A percentile compares a stretch with the other conserved stretches of the same genome.
These are phyloP conservation scores for Tupaia chinensis DNA, from an alignment of 2,113 vertebrate genomes.

Conservation along the genomic window DNA sequence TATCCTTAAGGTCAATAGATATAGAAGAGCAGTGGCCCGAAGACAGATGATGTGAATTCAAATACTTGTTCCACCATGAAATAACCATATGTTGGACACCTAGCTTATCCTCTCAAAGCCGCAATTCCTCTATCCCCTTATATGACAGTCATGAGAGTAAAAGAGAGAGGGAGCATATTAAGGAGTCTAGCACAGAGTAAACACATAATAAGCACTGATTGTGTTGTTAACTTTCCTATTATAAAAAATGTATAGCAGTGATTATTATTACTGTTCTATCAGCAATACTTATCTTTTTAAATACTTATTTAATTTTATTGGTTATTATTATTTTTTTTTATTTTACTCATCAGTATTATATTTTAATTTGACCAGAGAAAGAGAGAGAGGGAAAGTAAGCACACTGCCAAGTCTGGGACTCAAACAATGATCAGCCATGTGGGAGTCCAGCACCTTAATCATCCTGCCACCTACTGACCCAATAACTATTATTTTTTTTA, in stretches of 20 bases:
- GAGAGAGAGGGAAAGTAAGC: too few relatives aligned
- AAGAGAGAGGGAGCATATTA: background rate
- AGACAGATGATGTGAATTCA: background rate
- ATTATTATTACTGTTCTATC: too few relatives aligned
- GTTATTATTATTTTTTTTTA: too few relatives aligned
- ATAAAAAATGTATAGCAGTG: background rate
- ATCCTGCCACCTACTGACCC: too few relatives aligned
- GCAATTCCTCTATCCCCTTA: background rate
- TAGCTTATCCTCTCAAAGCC: background rate
- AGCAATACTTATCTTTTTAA: too few relatives aligned
- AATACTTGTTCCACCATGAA: background rate
- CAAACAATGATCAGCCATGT: too few relatives aligned
- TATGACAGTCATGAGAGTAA: background rate
- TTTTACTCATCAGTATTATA: too few relatives aligned
- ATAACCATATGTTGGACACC: fast-evolving
- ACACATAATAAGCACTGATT: background rate
- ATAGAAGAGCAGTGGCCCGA: background rate
- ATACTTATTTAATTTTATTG: too few relatives aligned
- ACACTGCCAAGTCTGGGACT: too few relatives aligned
- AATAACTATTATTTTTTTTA: too few relatives aligned
- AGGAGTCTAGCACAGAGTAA: background rate
- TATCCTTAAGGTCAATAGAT: background rate
- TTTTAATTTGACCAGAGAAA: too few relatives aligned
- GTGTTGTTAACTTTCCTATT: background rate
- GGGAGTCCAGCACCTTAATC: too few relatives aligned